Evolutionary conservation across 2,797 vertebrate genomes (phyloP), one percentile per base, ranked within the genome.

Genomic region (Centroberyx gerrardi): DNA sequence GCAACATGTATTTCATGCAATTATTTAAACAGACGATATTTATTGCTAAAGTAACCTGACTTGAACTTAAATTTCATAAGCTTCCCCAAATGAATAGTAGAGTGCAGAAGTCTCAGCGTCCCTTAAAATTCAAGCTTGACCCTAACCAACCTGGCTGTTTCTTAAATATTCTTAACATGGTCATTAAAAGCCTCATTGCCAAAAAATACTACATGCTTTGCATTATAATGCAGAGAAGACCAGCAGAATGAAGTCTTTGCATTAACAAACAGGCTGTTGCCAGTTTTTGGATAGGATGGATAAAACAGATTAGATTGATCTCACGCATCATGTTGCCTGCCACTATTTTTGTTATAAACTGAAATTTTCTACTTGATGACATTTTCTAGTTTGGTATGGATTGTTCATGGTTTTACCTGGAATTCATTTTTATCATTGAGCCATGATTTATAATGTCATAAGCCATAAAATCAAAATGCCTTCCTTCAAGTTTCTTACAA

Each of bases 141-240:
- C 61, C 29, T 55, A 5, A 72, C 60, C 64, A 71, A 64, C 44
- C 14, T 7, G 51, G 12, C n/a, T 31, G 17, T 70, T 72, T 60
- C 36, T 68, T 53, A 74, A 49, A 56, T 53, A 72, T 70, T 86
- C 33, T 36, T 36, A 36, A 36, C 33, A 8, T 4, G 33, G 8
- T 36, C 78, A 75, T 78, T 76, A 51, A 82, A 80, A 68, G 62
- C 42, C 36, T 63, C 55, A 82, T 66, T 70, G 66, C 38, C 52
- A 49, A 31, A 33, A 69, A 87, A 66, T 60, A 55, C 27, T 0
- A 40, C 69, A 55, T 54, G 68, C 73, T 70, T 78, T 33, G 31
- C 40, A 66, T 75, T 56, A 62, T 58, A 51, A 81, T 59, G 31
- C 48, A 56, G 18, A 58, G n/a, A 12, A 38, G 53, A 65, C 36